Percentiles rank a stretch among this genome's conserved stretches.
phyloP scores from a whole-genome alignment of 2,888 invertebrate genomes.

The Eumerus sabulonum region DNA sequence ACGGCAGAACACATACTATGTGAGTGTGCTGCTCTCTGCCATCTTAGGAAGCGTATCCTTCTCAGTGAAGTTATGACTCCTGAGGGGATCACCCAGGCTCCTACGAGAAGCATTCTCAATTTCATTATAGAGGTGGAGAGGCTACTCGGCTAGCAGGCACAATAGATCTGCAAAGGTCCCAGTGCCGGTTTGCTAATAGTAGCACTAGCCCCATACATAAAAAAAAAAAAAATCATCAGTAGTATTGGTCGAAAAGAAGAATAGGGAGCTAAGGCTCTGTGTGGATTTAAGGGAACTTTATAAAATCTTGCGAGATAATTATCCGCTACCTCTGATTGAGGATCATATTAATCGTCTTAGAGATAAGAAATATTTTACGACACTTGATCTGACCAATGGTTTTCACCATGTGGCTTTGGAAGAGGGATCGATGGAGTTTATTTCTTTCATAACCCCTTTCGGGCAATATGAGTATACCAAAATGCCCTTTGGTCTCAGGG shows the following conservation, averaged over 20 bases:
- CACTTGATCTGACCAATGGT: conserved; percentile 62
- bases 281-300: conserved; percentile 60
- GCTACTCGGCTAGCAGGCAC: no score
- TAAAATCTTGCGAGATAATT: conserved; percentile 50
- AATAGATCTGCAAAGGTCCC: no score
- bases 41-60: no score
- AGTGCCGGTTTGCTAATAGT: no score
- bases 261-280: conserved; percentile 37
- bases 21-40: no score
- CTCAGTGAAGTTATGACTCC: no score
- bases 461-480: conserved; percentile 28
- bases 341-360: conserved; percentile 46
- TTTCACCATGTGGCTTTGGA: conserved; percentile 63
- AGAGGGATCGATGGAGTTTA: conserved; percentile 39
- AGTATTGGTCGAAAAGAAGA: conserved; percentile 60
- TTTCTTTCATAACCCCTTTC: conserved; percentile 22
- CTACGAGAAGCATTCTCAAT: no score
- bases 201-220: no score
- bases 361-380: conserved; percentile 68
- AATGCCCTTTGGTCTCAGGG: conserved; percentile 40
- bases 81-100: no score
- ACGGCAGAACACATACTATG: no score
- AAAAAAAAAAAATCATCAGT: no score
- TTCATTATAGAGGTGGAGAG: no score
- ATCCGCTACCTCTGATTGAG: conserved; percentile 61